Conservation (phyloP, 2,797 vertebrate species). For the Centroberyx gerrardi region DNA sequence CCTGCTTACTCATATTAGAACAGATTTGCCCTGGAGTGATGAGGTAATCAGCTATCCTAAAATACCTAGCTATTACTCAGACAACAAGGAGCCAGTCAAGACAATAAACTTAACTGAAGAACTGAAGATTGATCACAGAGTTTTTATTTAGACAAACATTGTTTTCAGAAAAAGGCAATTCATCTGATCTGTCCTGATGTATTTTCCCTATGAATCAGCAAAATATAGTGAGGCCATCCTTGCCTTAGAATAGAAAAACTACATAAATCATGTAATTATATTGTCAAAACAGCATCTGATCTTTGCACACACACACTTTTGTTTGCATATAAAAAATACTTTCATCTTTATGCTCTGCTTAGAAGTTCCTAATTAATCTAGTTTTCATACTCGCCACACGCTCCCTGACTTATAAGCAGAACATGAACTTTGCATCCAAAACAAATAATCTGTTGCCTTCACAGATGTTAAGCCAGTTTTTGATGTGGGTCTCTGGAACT, state of each 20-base stretch:
- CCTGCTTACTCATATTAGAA: conserved; percentile 73
- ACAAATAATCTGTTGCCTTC: conserved; percentile 26
- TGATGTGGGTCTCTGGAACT: not conserved
- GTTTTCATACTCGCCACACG: conserved; percentile 34
- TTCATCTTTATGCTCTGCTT: conserved; percentile 62
- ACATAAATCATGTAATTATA: conserved; percentile 87
- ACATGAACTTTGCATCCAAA: conserved; percentile 30
- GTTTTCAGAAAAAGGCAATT: conserved; percentile 83
- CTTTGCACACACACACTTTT: conserved; percentile 61
- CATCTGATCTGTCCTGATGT: conserved; percentile 81
- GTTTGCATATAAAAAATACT: conserved; percentile 69
- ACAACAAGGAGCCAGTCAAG: conserved; percentile 82
- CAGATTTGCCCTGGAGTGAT: conserved; percentile 71
- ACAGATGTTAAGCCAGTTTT: conserved; percentile 15
- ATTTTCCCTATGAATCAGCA: conserved; percentile 84
- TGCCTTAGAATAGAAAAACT: conserved; percentile 71
- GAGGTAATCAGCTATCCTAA: conserved; percentile 79
- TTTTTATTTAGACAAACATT: conserved; percentile 87
- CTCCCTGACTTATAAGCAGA: conserved; percentile 43
- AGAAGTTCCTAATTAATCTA: conserved; percentile 70
- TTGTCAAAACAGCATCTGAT: conserved; percentile 82
- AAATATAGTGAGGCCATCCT: conserved; percentile 69
- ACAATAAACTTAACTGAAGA: conserved; percentile 81
- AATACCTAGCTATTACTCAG: conserved; percentile 80
- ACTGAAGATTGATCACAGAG: conserved; percentile 86